A percentile compares a stretch with the other conserved stretches of the same genome.
phyloP scores from a whole-genome alignment of 2,888 invertebrate species.

The Spatulosminthurus flaviceps region DNA sequence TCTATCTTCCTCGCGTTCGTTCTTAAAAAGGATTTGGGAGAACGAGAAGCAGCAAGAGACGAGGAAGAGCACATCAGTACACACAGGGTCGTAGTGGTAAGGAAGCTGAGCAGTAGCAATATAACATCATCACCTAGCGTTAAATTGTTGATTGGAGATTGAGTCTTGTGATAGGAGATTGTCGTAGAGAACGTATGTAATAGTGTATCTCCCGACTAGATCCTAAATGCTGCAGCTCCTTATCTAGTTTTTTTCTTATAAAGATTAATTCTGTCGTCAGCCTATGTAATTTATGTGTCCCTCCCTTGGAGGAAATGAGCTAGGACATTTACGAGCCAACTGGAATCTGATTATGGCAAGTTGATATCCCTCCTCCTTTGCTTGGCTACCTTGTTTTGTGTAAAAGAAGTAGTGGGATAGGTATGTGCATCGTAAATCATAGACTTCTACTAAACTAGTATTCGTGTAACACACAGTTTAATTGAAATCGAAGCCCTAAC shows the following conservation, averaged over 20 bases:
- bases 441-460: too few species aligned
- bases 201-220: background rate
- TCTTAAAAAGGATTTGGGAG: background rate
- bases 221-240: background rate
- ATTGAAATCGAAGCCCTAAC: too few species aligned
- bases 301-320: constrained; percentile 1
- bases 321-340: background rate
- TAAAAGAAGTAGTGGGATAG: too few species aligned
- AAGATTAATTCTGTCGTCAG: constrained; percentile 18
- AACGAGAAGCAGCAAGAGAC: too few species aligned
- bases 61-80: too few species aligned
- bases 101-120: background rate
- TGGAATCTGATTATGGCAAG: constrained; percentile 8
- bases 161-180: constrained; percentile 19
- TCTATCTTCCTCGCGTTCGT: background rate
- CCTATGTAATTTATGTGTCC: background rate
- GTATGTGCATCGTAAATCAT: too few species aligned
- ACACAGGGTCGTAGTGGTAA: too few species aligned
- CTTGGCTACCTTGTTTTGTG: background rate
- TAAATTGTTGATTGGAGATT: constrained; percentile 36
- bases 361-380: background rate
- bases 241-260: background rate
- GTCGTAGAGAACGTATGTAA: background rate
- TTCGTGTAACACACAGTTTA: too few species aligned
- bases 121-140: constrained; percentile 26